Conservation (phyloP, 2,113 vertebrate species). For the Todiramphus chloris region DNA sequence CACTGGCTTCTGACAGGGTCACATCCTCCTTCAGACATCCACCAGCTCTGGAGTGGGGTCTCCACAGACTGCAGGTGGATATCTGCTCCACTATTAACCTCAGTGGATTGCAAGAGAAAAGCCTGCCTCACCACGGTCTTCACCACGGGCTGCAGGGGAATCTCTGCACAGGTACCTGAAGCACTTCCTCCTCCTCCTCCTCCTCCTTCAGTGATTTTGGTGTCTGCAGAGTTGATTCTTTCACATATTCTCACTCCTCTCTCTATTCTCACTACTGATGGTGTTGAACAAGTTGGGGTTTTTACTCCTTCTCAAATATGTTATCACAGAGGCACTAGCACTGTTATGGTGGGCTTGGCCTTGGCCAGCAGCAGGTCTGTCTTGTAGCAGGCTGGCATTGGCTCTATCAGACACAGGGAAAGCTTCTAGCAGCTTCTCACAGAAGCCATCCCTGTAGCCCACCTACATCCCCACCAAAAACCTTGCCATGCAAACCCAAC, state of each 20-base stretch:
- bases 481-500: neutral
- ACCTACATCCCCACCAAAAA: neutral
- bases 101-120: neutral
- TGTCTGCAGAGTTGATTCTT: accelerated
- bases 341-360: neutral
- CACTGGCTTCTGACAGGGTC: accelerated
- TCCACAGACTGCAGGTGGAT: neutral
- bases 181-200: neutral
- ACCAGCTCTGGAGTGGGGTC: accelerated
- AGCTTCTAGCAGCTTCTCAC: no score
- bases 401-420: no score
- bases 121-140: neutral
- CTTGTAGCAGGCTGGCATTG: no score
- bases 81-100: neutral
- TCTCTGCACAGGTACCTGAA: accelerated
- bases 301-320: neutral
- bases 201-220: neutral
- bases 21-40: neutral
- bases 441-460: neutral
- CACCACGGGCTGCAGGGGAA: neutral
- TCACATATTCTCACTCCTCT: neutral
- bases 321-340: neutral
- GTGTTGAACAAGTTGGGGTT: neutral
- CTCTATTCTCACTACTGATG: neutral
- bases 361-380: no score